Base-by-base conservation (phyloP, 1,140 invertebrate species). In the Bombus superbus region DNA sequence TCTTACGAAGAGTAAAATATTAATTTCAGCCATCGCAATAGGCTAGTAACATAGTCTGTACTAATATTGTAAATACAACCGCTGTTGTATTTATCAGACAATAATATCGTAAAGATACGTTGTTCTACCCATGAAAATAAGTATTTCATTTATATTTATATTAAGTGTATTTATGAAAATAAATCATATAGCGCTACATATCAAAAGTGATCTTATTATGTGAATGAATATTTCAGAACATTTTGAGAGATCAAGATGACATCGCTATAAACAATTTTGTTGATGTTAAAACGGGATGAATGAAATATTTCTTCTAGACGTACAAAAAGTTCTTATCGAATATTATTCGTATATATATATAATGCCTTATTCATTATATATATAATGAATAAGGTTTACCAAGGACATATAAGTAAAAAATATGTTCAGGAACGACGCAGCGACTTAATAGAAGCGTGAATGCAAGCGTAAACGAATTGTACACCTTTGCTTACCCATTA, bases 401-500 rank as follows among this genome's bases (percentile, higher is more conserved):
- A 22, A 44, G 40, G 4, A 25, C 18, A 25, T 22, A 25, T 3
- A 25, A 13, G 1, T 13, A 42, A 22, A 18, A 73, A 44, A 47
- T 42, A 47, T 44, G n/a, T 42, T 44, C 2, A 28, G 22, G 18
- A 72, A 8, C 25, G 3, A 44, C 18, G 11, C 28, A 42, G 28
- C 28, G 28, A n/a, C 13, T 15, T 42, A 40, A 11, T 10, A 6
- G 1, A 71, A 59, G 35, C n/a, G 44, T 57, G 64, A 78, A 57
- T 32, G 28, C n/a, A 57, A 69, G 25, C 28, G 18, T 66, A 38
- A 80, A 85, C 28, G 53, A 77, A 72, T 81, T 4, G 59, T 35
- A 71, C 9, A 78, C 47, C 81, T 76, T 53, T 59, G 79, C 94
- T 95, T 84, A 95, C 95, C 95, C 92, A 95, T 92, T 18, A 95